These are phyloP conservation scores for Autographa pulchrina DNA, from an alignment of 2,888 invertebrate genomes.

Conservation along the genomic window DNA sequence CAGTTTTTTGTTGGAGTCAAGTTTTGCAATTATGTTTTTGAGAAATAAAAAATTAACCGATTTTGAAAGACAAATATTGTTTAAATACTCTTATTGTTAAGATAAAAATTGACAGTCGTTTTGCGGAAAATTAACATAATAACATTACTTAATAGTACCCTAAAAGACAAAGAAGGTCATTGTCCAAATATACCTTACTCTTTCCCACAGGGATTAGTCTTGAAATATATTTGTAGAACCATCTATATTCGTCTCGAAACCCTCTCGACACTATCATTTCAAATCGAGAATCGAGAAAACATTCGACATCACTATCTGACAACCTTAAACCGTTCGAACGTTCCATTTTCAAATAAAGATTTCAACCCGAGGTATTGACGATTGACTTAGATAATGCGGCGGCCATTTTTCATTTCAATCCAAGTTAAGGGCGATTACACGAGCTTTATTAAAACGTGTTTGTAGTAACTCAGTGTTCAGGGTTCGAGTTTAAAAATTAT, in stretches of 20 bases:
- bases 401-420: constrained; percentile 55
- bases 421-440: not conserved
- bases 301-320: constrained; percentile 11
- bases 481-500: not conserved
- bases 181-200: not conserved
- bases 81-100: too few species aligned
- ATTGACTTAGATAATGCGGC: constrained; percentile 36
- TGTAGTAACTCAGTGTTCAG: not conserved
- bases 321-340: constrained; percentile 12
- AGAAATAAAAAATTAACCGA: too few species aligned
- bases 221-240: not conserved
- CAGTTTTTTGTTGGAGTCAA: too few species aligned
- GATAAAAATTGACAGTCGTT: too few species aligned
- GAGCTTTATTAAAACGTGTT: not conserved
- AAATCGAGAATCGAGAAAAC: constrained; percentile 7
- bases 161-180: not conserved
- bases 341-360: constrained; percentile 22
- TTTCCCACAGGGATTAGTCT: not conserved
- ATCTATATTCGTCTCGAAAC: not conserved
- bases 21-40: too few species aligned
- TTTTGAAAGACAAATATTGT: too few species aligned
- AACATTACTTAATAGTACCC: too few species aligned
- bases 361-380: constrained; percentile 42
- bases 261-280: constrained; percentile 12
- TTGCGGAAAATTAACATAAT: too few species aligned